Conservation (phyloP, 1,140 invertebrate species). For the Calephelis nemesis region DNA sequence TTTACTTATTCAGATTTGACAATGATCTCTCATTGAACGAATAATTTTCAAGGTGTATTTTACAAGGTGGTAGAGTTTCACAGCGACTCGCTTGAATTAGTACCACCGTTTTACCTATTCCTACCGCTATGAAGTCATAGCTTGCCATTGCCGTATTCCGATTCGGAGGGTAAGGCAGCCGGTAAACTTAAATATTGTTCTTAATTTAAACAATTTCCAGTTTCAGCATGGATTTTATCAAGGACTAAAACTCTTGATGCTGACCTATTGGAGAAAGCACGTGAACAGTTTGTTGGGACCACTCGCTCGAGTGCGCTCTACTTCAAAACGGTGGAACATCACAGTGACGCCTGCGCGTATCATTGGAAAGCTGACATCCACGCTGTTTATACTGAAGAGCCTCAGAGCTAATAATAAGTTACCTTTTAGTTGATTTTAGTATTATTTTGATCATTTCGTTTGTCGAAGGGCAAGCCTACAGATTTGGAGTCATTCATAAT, state of each 20-base stretch:
- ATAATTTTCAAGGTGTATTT: too few relatives aligned
- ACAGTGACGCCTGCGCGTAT: slow-evolving; percentile 34
- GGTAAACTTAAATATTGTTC: too few relatives aligned
- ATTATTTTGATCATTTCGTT: not conserved
- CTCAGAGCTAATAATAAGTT: not conserved
- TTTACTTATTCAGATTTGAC: too few relatives aligned
- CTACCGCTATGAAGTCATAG: too few relatives aligned
- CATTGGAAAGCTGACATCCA: slow-evolving; percentile 61
- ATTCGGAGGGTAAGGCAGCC: too few relatives aligned
- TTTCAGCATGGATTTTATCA: slow-evolving; percentile 59
- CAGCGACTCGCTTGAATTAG: too few relatives aligned
- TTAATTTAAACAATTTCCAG: not conserved
- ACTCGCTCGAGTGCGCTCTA: slow-evolving; percentile 46
- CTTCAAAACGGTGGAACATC: slow-evolving; percentile 45
- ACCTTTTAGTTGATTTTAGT: not conserved
- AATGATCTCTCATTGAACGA: too few relatives aligned
- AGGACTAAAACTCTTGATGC: slow-evolving; percentile 36
- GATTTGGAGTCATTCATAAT: too few relatives aligned
- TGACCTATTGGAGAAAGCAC: slow-evolving; percentile 36
- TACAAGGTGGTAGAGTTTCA: too few relatives aligned
- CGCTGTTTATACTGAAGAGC: slow-evolving; percentile 27
- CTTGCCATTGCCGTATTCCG: too few relatives aligned
- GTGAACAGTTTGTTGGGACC: slow-evolving; percentile 37
- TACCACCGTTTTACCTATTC: too few relatives aligned
- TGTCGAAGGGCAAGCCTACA: too few relatives aligned